Percentiles rank a stretch among this genome's conserved stretches.
Evolutionary conservation across 2,113 vertebrate genomes (phyloP).

Genomic region (Tiliqua scincoides): DNA sequence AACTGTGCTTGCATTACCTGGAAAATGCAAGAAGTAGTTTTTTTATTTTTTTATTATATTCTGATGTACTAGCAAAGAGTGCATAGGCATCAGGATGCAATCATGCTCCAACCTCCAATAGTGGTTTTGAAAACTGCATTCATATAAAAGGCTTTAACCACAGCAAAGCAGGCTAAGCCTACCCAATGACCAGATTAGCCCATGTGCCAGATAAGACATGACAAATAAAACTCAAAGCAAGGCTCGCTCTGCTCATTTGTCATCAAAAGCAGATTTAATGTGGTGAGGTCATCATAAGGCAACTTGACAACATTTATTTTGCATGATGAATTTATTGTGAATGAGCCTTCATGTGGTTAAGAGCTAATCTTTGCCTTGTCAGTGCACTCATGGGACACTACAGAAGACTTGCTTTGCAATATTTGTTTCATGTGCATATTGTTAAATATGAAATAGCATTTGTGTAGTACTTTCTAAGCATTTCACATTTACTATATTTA

Average conservation of each 20-base stretch:
- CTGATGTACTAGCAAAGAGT: slow-evolving; percentile 1
- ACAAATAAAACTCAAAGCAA: not conserved
- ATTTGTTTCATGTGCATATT: not conserved
- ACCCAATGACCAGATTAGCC: not conserved
- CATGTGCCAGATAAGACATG: not conserved
- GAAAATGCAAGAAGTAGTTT: slow-evolving; percentile 39
- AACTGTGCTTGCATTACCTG: slow-evolving; percentile 99
- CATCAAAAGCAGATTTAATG: not conserved
- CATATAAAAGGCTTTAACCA: slow-evolving; percentile 1
- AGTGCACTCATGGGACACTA: too few relatives aligned
- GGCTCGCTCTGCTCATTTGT: not conserved
- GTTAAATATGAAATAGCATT: not conserved
- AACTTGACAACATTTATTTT: not conserved
- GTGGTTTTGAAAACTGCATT: not conserved
- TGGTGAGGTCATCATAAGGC: not conserved
- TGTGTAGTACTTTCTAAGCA: too few relatives aligned
- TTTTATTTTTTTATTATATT: slow-evolving; percentile 3
- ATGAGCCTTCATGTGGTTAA: not conserved
- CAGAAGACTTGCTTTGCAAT: not conserved
- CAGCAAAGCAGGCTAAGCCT: not conserved
- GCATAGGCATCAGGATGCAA: not conserved
- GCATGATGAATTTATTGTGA: not conserved
- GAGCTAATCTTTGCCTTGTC: not conserved
- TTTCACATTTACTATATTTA: too few relatives aligned
- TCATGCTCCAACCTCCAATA: slow-evolving; percentile 4